phyloP scores from a whole-genome alignment of 2,888 invertebrate genomes.

The Gari tellinella region DNA sequence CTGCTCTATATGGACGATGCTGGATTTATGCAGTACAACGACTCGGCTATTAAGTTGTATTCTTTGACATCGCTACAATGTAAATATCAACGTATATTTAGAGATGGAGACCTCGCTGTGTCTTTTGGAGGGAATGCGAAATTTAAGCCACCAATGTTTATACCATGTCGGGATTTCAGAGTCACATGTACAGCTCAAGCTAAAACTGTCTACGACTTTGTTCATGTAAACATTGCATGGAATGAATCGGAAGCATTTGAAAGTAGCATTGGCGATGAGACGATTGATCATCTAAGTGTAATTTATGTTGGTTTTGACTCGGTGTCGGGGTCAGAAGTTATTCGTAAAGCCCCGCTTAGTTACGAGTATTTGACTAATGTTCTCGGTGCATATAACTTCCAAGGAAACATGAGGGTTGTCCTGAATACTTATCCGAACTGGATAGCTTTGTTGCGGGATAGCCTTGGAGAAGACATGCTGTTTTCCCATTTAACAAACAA shows the following conservation, averaged over 20 bases:
- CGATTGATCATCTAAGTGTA: slow-evolving; percentile 34
- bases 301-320: slow-evolving; percentile 48
- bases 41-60: slow-evolving; percentile 22
- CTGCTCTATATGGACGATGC: slow-evolving; percentile 30
- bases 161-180: slow-evolving; percentile 22
- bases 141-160: slow-evolving; percentile 37
- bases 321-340: slow-evolving; percentile 36
- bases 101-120: slow-evolving; percentile 28
- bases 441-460: slow-evolving; percentile 55
- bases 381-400: slow-evolving; percentile 50
- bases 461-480: slow-evolving; percentile 10
- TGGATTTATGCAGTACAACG: slow-evolving; percentile 25
- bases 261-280: slow-evolving; percentile 28
- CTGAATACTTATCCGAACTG: slow-evolving; percentile 61
- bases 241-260: slow-evolving; percentile 16
- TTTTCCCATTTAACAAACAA: slow-evolving; percentile 19
- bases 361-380: slow-evolving; percentile 49
- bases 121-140: background rate
- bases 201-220: slow-evolving; percentile 37
- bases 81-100: slow-evolving; percentile 24
- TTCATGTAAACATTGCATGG: slow-evolving; percentile 39
- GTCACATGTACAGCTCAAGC: slow-evolving; percentile 22
- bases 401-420: slow-evolving; percentile 63
- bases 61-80: slow-evolving; percentile 40
- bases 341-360: slow-evolving; percentile 52